A percentile compares a stretch with the other conserved stretches of the same genome.
Conservation (phyloP, 2,113 vertebrate genomes). For the Bubalus kerabau region DNA sequence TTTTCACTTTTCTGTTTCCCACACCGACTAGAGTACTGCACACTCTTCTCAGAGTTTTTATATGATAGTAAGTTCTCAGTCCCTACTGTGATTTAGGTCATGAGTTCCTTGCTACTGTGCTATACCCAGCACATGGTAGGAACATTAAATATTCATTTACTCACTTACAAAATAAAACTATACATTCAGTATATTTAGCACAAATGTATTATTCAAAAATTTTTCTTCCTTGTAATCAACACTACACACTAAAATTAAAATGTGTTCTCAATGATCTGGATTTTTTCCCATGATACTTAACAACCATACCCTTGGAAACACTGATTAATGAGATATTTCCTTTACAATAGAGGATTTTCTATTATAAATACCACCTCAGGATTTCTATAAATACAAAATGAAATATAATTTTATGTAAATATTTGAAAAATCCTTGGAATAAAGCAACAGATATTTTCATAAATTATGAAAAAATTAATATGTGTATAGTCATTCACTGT, state of each 20-base stretch:
- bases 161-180: not conserved
- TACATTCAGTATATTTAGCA: not conserved
- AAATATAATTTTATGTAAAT: not conserved
- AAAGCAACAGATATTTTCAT: not conserved
- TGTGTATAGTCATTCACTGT: not conserved
- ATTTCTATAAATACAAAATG: conserved; percentile 6
- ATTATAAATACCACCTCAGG: not conserved
- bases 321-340: not conserved
- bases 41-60: no score
- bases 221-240: not conserved
- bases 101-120: not conserved
- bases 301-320: not conserved
- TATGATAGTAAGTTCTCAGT: not conserved
- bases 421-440: not conserved
- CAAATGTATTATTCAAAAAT: not conserved
- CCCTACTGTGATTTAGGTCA: not conserved
- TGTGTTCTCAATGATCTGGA: not conserved
- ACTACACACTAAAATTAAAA: not conserved
- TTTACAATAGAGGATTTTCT: conserved; percentile 12
- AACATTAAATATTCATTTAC: not conserved
- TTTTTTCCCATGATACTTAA: not conserved
- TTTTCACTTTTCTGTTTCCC: not conserved
- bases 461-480: not conserved
- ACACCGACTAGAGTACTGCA: not conserved
- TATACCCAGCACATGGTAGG: not conserved